A percentile compares a stretch with the other conserved stretches of the same genome.
Conservation (phyloP, 2,113 vertebrate species). For the Strix uralensis region DNA sequence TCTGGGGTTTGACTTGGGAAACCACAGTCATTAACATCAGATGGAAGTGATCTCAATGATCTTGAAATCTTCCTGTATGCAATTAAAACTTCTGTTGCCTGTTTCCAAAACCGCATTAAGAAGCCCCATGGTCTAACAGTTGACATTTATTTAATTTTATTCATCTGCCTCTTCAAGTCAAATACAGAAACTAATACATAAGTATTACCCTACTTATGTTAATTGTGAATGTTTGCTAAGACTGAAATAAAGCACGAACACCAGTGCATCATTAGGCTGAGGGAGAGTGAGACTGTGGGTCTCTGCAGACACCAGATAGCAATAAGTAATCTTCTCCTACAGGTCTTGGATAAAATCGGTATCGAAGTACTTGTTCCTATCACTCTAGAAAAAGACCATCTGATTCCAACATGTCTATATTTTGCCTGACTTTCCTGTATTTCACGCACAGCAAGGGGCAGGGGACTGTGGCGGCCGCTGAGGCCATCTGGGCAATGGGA, state of each 20-base stretch:
- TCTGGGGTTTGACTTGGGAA: not conserved
- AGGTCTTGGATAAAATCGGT: not conserved
- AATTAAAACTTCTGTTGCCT: not conserved
- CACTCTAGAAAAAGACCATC: not conserved
- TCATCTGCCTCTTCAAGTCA: not conserved
- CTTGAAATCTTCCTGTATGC: not conserved
- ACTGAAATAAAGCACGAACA: not conserved
- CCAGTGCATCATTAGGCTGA: not conserved
- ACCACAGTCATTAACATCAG: not conserved
- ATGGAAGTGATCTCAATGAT: not conserved
- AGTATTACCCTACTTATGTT: not conserved
- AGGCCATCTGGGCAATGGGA: accelerated
- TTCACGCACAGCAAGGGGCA: not conserved
- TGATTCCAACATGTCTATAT: not conserved
- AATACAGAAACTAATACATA: not conserved
- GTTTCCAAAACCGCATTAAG: not conserved
- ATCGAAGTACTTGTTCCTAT: not conserved
- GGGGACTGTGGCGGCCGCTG: accelerated
- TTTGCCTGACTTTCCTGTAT: not conserved
- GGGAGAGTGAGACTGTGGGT: not conserved
- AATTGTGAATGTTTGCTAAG: not conserved
- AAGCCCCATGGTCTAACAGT: not conserved
- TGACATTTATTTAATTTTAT: not conserved
- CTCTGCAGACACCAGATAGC: not conserved
- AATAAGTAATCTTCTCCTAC: not conserved